Percentiles rank a stretch among this genome's conserved stretches.
Evolutionary conservation across 2,888 invertebrate genomes (phyloP).

Genomic region (Drosophila macrospina): DNA sequence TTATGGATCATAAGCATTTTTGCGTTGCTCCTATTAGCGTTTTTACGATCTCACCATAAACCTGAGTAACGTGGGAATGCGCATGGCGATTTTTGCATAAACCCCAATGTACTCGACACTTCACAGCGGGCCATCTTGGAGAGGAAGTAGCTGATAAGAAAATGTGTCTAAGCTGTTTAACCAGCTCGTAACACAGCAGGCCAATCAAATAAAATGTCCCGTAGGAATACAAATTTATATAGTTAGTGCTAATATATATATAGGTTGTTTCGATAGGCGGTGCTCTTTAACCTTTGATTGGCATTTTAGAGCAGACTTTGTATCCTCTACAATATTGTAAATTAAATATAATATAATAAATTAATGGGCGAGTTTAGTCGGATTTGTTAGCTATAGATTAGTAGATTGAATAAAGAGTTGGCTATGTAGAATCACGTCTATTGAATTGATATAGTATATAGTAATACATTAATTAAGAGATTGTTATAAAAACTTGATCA

Average conservation of each 20-base stretch:
- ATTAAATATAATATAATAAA: too few species aligned
- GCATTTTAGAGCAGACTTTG: too few species aligned
- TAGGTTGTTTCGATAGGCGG: background rate
- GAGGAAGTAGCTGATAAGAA: conserved; percentile 20
- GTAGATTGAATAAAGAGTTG: background rate
- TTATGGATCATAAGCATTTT: conserved; percentile 46
- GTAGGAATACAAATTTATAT: background rate
- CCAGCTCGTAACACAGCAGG: conserved; percentile 45
- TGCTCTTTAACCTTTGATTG: background rate
- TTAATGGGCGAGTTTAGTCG: background rate
- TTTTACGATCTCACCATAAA: conserved; percentile 64
- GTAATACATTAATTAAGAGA: too few species aligned
- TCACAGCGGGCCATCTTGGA: conserved; percentile 34
- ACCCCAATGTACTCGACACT: conserved; percentile 32
- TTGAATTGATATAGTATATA: too few species aligned
- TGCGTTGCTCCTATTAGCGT: conserved; percentile 36
- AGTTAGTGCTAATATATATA: background rate
- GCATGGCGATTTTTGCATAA: conserved; percentile 40
- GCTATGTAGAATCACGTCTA: background rate
- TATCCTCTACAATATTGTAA: too few species aligned
- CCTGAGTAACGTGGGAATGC: conserved; percentile 66
- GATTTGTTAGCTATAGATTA: background rate
- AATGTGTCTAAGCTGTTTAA: conserved; percentile 20
- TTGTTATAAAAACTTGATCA: too few species aligned
- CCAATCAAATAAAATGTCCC: conserved; percentile 16